Base-by-base conservation (phyloP, 2,113 vertebrate species). In the Eurystomus gularis region DNA sequence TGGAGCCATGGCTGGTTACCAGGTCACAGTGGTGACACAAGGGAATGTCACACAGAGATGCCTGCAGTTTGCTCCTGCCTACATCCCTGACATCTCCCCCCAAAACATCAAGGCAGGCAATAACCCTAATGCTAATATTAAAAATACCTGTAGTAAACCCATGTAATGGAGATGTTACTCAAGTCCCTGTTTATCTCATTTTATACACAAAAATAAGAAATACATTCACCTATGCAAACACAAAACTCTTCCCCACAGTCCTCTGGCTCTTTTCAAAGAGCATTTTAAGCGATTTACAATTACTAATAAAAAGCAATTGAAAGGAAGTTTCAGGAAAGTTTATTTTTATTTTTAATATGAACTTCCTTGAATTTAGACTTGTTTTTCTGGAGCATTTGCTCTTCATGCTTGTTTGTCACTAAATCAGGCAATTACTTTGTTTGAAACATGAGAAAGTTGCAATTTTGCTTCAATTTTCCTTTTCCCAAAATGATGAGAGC, bases 291-390 rank as follows among this genome's bases (percentile, higher is more conserved):
- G 89, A 91, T 54, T 78, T 89, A 92, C 93, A 90, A 91, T 88
- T 65, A 31, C 85, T 94, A 97, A 97, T 93, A 89, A 97, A 97
- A 91, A 94, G 70, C 85, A 97, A 97, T 84, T 94, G 81, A 86
- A 95, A 96, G 92, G 82, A 93, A 89, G 94, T 71, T 69, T 97
- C 80, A 58, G 89, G 49, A 92, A 97, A 97, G 83, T 37, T 31
- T 46, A 28, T 60, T 17, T 31, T 79, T 25, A 16, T 61, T 89
- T 82, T 96, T 88, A 94, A 85, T 54, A 82, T 8, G 70, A 86
- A 72, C 78, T 92, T 97, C 52, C 46, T 65, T 55, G 37, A 35
- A 55, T 60, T 86, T 58, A 66, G 18, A 25, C 62, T 80, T 92
- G 91, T 93, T 95, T 83, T 76, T 93, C 81, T 90, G 95, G 92